Evolutionary conservation across 2,797 vertebrate species (phyloP), one percentile per base, ranked within the genome.

Genomic region (Chaetophractus vellerosus): DNA sequence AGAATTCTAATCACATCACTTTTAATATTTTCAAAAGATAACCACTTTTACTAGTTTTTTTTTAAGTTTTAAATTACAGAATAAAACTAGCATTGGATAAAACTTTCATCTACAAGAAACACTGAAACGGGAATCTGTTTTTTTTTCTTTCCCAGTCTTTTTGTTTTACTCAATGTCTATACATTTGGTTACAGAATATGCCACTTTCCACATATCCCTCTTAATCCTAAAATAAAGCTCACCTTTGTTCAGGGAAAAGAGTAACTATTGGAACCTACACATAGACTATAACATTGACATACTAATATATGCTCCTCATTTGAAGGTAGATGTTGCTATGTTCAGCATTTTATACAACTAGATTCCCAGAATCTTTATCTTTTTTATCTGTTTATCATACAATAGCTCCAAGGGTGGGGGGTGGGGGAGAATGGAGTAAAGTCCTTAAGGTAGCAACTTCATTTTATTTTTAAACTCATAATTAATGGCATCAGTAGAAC

Each of bases 1-100:
- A 48, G 2, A 28, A 72, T 52, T 24, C 12, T 92, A 81, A 61
- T 72, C 11, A 48, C 5, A 84, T 79, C 41, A 78, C 6, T 91
- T 74, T 84, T 87, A 87, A 24, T 80, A 93, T 91, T 88, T 83
- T 92, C 8, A 79, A 92, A 92, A 96, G 18, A 85, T 21, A 89
- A 74, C 1, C 24, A 31, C 28, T 93, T 85, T n/a, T 64, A 82
- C 7, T 91, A 79, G 55, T 38, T 94, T 82, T n/a, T 21, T 72
- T 38, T 50, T 76, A 74, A 78, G 59, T 63, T 92, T 94, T 69
- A 85, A 90, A 91, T 57, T 88, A 83, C 15, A 87, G 48, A 87
- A 28, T 52, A 91, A 96, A 88, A 64, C 24, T 61, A 89, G 24
- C n/a, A 95, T 26, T 93, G 24, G 11, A 59, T 64, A 72, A 94